phyloP scores from a whole-genome alignment of 2,797 vertebrate species.

The Malurus leucopterus region DNA sequence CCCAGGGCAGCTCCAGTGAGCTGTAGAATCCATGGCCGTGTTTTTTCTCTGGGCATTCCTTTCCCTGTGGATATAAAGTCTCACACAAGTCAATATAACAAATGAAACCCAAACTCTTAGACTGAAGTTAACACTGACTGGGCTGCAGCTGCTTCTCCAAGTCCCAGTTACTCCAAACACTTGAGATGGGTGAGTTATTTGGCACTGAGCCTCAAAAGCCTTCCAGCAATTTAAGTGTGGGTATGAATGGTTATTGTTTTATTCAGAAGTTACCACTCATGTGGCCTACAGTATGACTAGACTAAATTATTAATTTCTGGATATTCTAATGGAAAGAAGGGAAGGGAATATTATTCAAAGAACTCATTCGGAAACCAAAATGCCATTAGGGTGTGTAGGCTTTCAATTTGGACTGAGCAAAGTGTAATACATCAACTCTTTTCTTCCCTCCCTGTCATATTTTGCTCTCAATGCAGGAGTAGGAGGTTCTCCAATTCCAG shows the following conservation, averaged over 20 bases:
- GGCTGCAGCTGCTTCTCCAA: not conserved
- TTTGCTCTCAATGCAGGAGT: slow-evolving; percentile 16
- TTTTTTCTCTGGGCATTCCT: not conserved
- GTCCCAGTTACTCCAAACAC: not conserved
- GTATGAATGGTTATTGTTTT: slow-evolving; percentile 41
- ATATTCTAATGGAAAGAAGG: slow-evolving; percentile 3
- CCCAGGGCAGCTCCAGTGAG: not conserved
- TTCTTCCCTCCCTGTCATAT: slow-evolving; percentile 2
- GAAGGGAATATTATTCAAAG: slow-evolving; percentile 33
- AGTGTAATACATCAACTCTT: slow-evolving; percentile 33
- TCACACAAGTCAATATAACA: not conserved
- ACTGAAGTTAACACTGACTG: not conserved
- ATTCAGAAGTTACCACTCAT: slow-evolving; percentile 39
- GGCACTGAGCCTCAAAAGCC: slow-evolving; percentile 6
- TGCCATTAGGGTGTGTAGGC: not conserved
- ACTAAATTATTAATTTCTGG: slow-evolving; percentile 55
- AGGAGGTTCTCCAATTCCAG: not conserved
- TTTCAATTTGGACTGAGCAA: slow-evolving; percentile 17
- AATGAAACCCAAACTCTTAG: not conserved
- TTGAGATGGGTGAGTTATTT: not conserved
- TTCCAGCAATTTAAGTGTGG: slow-evolving; percentile 1
- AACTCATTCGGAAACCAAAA: slow-evolving; percentile 29
- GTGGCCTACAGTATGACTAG: not conserved
- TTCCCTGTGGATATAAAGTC: not conserved
- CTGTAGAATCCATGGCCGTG: not conserved